A percentile compares a stretch with the other conserved stretches of the same genome.
These are phyloP conservation scores for Limosa lapponica DNA, from an alignment of 2,797 vertebrate genomes.

Conservation along the genomic window DNA sequence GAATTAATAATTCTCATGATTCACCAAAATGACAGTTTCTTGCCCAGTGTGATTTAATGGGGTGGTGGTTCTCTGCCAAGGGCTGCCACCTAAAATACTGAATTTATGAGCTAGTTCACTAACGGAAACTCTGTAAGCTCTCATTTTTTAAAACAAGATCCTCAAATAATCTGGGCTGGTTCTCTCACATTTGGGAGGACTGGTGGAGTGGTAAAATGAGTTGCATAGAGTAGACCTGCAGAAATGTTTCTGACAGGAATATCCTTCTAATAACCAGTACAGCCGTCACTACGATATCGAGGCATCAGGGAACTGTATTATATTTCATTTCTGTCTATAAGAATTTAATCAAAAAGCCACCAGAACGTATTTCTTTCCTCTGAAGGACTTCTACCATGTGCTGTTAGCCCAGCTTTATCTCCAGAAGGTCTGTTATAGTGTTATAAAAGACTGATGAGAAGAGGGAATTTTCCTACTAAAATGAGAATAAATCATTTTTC, in stretches of 20 bases:
- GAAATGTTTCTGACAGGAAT: slow-evolving; percentile 16
- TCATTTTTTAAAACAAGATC: slow-evolving; percentile 25
- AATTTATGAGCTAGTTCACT: slow-evolving; percentile 61
- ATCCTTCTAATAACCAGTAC: background rate
- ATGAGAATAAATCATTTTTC: slow-evolving; percentile 48
- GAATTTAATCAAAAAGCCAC: slow-evolving; percentile 57
- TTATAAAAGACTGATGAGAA: slow-evolving; percentile 47
- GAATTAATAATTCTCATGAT: slow-evolving; percentile 57
- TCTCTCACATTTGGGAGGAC: background rate
- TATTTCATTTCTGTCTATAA: slow-evolving; percentile 45
- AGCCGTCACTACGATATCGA: background rate
- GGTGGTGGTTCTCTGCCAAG: slow-evolving; percentile 48
- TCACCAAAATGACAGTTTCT: slow-evolving; percentile 41
- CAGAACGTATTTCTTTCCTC: slow-evolving; percentile 24
- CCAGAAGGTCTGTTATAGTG: background rate
- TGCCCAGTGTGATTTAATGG: slow-evolving; percentile 64
- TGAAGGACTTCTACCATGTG: slow-evolving; percentile 8
- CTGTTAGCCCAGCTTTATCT: slow-evolving; percentile 28
- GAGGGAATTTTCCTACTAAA: slow-evolving; percentile 38
- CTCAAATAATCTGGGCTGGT: slow-evolving; percentile 10
- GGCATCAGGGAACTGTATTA: background rate
- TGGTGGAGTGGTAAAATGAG: background rate
- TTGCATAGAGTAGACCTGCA: background rate
- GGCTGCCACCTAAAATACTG: slow-evolving; percentile 43
- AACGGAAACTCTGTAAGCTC: slow-evolving; percentile 40